Base-by-base conservation (phyloP, 2,797 vertebrate genomes). In the Nyctibius grandis region DNA sequence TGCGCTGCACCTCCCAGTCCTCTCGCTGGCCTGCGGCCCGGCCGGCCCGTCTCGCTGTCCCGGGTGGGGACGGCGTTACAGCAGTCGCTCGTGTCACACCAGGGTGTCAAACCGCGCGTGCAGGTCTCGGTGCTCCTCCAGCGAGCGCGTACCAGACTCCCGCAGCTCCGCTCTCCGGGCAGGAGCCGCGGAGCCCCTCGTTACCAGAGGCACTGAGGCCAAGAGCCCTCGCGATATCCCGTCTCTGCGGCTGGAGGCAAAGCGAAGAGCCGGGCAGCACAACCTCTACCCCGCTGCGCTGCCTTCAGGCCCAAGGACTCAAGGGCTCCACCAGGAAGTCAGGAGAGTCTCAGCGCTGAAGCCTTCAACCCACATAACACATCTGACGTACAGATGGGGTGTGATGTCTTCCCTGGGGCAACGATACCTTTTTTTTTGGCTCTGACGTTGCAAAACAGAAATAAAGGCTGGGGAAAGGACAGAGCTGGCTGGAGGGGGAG, bases 181-280 rank as follows among this genome's bases (percentile, higher is more conserved):
- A 42, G 40, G 40, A 73, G 67, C 34, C 3, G 9, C 60, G 16
- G n/a, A 42, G 26, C 5, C 21, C 21, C 23, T 34, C 9, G 0
- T 3, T 17, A 14, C 31, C 64, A 40, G 25, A 45, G 29, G 44
- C 0, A 5, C 20, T 26, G 13, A 3, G 60, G 5, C 20, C 48
- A 40, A 33, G 36, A 53, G 44, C 36, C 10, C 3, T 16, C 5
- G 0, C 4, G 0, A 50, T 14, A 9, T 4, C 23, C 61, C 59
- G 28, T 6, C 42, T 15, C 36, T 33, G 25, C 4, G 4, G 42
- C 2, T 11, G 22, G 15, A 65, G 64, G 31, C 25, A 56, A 26
- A 33, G 44, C 33, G 11, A 23, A 42, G 34, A 72, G 19, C 45
- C 5, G 16, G 26, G 20, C 26, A 22, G 34, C 7, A 56, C 33